phyloP scores from a whole-genome alignment of 1,140 invertebrate genomes.

The Drosophila pectinifera region DNA sequence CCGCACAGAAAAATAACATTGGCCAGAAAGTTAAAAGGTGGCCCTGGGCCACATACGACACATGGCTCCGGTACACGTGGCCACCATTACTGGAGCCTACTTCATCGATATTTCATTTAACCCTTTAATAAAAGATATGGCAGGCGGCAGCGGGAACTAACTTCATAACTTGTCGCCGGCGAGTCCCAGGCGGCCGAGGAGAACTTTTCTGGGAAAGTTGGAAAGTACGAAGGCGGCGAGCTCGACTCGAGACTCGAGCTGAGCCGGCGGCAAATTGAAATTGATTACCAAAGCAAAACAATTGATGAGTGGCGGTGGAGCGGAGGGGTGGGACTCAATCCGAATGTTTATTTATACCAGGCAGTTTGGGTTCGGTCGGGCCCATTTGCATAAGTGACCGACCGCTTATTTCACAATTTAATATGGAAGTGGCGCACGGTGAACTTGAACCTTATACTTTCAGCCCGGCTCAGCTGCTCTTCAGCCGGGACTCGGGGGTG shows the following conservation, averaged over 20 bases:
- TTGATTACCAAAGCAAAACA: conserved; percentile 51
- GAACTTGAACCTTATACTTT: conserved; percentile 40
- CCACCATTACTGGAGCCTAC: conserved; percentile 40
- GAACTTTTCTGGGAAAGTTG: conserved; percentile 15
- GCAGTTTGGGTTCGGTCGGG: conserved; percentile 31
- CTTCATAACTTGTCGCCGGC: conserved; percentile 40
- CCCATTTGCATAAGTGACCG: conserved; percentile 57
- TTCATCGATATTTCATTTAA: conserved; percentile 57
- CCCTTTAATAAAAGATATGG: conserved; percentile 42
- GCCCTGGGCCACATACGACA: conserved; percentile 39
- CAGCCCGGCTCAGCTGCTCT: conserved; percentile 45
- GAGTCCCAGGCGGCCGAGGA: conserved; percentile 19
- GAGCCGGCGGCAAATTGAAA: conserved; percentile 50
- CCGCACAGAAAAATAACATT: conserved; percentile 30
- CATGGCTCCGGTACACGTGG: conserved; percentile 38
- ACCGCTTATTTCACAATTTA: conserved; percentile 50
- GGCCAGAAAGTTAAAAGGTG: conserved; percentile 54
- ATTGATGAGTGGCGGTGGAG: conserved; percentile 28
- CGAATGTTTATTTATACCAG: conserved; percentile 71
- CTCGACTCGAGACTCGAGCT: conserved; percentile 12
- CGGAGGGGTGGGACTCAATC: conserved; percentile 14
- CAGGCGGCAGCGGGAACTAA: conserved; percentile 10
- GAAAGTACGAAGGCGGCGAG: not conserved
- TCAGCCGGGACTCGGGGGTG: conserved; percentile 14
- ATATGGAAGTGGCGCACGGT: conserved; percentile 42